These are phyloP conservation scores for Agelaius phoeniceus DNA, from an alignment of 2,113 vertebrate species.

Conservation along the genomic window DNA sequence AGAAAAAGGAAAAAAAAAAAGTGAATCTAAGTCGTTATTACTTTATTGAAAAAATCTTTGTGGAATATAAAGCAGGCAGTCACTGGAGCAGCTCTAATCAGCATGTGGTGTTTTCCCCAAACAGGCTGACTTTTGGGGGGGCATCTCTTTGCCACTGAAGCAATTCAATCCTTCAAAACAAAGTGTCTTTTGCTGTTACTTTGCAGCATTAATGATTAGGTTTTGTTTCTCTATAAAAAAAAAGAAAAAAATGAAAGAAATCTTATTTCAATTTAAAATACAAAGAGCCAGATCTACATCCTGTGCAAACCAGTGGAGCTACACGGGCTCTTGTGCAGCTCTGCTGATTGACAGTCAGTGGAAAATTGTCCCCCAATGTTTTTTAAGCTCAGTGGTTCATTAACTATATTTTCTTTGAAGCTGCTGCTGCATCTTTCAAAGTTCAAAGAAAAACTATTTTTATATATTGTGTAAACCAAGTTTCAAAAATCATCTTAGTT, in stretches of 20 bases:
- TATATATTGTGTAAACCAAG: not conserved
- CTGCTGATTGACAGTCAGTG: not conserved
- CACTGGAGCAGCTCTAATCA: not conserved
- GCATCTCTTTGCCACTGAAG: not conserved
- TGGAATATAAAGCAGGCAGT: constrained; percentile 7
- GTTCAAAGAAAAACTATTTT: not conserved
- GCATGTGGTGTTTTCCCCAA: not conserved
- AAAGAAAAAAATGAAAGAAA: not conserved
- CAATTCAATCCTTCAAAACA: not conserved
- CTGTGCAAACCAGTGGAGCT: not conserved
- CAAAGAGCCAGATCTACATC: not conserved
- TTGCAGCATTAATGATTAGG: not conserved
- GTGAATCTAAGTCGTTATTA: constrained; percentile 25
- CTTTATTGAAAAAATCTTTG: not conserved
- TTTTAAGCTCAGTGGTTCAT: not conserved
- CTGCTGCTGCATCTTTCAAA: not conserved
- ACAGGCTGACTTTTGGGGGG: not conserved
- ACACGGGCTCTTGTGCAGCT: not conserved
- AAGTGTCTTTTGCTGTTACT: not conserved
- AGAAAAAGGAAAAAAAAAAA: not conserved
- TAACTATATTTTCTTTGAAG: not conserved
- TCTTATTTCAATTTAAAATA: constrained; percentile 5
- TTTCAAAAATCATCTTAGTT: not conserved
- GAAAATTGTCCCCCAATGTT: not conserved
- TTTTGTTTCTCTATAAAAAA: not conserved